These are phyloP conservation scores for Eira barbara DNA, from an alignment of 2,113 vertebrate species.

Conservation along the genomic window DNA sequence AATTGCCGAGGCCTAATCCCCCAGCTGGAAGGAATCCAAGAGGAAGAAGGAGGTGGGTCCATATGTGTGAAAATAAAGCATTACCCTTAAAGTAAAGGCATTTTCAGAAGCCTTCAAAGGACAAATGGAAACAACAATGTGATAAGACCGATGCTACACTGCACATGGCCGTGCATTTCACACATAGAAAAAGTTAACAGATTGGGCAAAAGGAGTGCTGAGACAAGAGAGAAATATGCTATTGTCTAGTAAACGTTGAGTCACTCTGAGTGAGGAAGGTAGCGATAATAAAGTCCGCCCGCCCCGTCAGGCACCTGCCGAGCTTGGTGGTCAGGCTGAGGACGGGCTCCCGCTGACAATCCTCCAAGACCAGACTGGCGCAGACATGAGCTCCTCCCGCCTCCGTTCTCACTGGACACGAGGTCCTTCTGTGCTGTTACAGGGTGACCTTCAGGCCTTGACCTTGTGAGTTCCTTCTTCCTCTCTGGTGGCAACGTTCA, in stretches of 20 bases:
- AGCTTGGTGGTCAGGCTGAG: neutral
- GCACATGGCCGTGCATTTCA: neutral
- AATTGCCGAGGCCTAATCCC: slow-evolving; percentile 26
- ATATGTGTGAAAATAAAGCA: neutral
- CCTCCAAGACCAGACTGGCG: neutral
- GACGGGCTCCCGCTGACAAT: neutral
- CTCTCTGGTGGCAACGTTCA: neutral
- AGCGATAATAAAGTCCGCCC: neutral
- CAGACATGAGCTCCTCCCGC: no score
- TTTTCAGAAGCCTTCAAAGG: neutral
- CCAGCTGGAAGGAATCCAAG: neutral
- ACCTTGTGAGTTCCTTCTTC: neutral
- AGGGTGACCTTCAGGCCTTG: neutral
- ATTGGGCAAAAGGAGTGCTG: neutral
- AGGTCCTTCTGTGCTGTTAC: neutral
- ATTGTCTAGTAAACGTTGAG: neutral
- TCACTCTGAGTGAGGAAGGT: neutral
- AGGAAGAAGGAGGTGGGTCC: neutral
- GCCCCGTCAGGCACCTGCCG: fast-evolving
- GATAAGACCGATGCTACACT: neutral
- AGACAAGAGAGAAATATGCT: neutral
- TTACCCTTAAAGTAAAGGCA: neutral
- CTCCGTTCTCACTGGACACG: fast-evolving
- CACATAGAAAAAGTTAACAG: neutral
- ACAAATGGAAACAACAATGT: neutral